Base-by-base conservation (phyloP, 2,797 vertebrate species). In the Pseudopleuronectes americanus region DNA sequence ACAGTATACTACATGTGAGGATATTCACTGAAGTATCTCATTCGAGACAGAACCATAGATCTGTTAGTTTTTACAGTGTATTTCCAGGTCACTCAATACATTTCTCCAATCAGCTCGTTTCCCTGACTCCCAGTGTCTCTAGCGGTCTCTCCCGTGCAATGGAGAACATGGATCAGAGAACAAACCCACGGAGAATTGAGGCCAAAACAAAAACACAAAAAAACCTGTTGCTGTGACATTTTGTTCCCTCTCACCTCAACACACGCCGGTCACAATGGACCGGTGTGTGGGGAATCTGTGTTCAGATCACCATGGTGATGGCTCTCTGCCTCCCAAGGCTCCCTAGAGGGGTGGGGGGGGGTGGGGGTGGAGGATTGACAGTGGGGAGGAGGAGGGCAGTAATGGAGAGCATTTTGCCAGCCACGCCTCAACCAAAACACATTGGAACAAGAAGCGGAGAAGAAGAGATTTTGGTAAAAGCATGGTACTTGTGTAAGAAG, bases 151-250 rank as follows among this genome's bases (percentile, higher is more conserved):
- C 57, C 75, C 61, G 76, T 85, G 84, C 76, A 62, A 85, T 81
- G 57, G 79, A 82, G 81, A 75, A 67, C 86, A 84, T 69, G 80
- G 87, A 93, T 92, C 90, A 85, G 84, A 89, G 87, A 74, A 72
- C 62, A 91, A 84, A 89, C 88, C 94, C 89, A 75, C 74, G 0
- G 94, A 92, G 93, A 79, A 75, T 83, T 88, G 73, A 68, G 70
- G 86, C 88, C 92, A 93, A 94, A 93, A 93, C 91, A 94, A 93
- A 90, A 93, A 93, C 92, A 93, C 81, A 59, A 84, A 82, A 92
- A 92, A 91, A 90, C 87, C 93, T 93, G 94, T 95, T 94, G 94
- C 93, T 92, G 92, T 94, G 94, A 94, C 93, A 95, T 94, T 95
- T 94, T 92, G 92, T 93, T 95, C 89, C 80, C 91, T 92, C 92